phyloP scores from a whole-genome alignment of 1,140 invertebrate genomes.

The Lepidostoma basale region DNA sequence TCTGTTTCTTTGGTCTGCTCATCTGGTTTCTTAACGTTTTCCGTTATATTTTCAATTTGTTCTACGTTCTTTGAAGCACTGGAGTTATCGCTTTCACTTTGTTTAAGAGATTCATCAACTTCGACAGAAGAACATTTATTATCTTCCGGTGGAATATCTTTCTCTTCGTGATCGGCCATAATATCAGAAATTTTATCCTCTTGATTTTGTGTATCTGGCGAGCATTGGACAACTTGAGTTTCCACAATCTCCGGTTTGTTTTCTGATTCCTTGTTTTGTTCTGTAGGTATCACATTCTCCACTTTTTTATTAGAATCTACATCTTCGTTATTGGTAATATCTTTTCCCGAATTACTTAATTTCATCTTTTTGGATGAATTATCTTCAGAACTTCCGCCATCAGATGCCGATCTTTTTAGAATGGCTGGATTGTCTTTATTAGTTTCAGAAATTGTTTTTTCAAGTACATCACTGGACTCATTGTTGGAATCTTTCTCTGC shows the following conservation, averaged over 20 bases:
- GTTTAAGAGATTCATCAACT: not conserved
- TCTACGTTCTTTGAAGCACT: not conserved
- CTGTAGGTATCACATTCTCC: not conserved
- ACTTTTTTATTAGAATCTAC: not conserved
- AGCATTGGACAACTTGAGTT: not conserved
- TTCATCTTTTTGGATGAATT: constrained; percentile 6
- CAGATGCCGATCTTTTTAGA: constrained; percentile 2
- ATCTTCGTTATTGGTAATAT: constrained; percentile 3
- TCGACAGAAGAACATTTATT: too few species aligned
- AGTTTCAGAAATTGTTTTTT: not conserved
- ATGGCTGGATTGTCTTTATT: constrained; percentile 2
- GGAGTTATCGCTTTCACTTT: not conserved
- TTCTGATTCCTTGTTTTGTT: not conserved
- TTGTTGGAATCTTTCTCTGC: constrained; percentile 47
- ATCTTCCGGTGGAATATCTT: not conserved
- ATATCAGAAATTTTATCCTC: not conserved
- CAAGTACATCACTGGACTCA: not conserved
- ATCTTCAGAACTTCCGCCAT: not conserved
- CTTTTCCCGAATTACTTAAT: not conserved
- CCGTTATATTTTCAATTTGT: not conserved
- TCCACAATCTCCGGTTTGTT: not conserved
- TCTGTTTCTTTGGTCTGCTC: not conserved
- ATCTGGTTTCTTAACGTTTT: not conserved
- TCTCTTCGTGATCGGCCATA: not conserved
- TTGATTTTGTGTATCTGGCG: not conserved